These are phyloP conservation scores for Drosophila serrata DNA, from an alignment of 1,140 invertebrate genomes.

Conservation along the genomic window DNA sequence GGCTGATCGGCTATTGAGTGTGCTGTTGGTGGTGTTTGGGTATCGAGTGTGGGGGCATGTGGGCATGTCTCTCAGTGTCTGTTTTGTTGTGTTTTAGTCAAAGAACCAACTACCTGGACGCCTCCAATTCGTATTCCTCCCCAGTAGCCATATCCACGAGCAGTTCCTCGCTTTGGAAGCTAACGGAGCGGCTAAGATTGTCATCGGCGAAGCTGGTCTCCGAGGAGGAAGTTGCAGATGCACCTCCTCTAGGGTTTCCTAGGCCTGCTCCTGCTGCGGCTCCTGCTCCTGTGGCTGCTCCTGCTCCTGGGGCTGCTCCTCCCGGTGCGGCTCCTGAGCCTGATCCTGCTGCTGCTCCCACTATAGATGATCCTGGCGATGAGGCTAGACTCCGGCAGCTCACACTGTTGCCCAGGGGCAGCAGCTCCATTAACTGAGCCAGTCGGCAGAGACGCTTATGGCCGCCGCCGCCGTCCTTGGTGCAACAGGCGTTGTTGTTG, in stretches of 20 bases:
- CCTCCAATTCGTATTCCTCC: slow-evolving; percentile 39
- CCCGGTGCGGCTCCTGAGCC: background rate
- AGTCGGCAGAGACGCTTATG: slow-evolving; percentile 6
- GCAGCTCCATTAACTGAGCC: slow-evolving; percentile 21
- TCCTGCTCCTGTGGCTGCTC: background rate
- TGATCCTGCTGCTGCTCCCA: background rate
- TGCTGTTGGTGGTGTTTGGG: background rate
- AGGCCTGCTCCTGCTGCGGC: background rate
- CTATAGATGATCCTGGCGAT: slow-evolving; percentile 1
- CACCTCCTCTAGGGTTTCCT: background rate
- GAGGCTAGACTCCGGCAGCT: background rate
- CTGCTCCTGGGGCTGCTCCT: background rate
- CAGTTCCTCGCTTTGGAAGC: slow-evolving; percentile 67
- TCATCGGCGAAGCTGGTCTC: slow-evolving; percentile 26
- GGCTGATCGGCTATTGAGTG: slow-evolving; percentile 1
- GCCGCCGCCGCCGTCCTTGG: slow-evolving; percentile 1
- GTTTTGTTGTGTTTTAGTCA: slow-evolving; percentile 4
- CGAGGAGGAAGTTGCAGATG: background rate
- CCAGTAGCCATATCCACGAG: slow-evolving; percentile 55
- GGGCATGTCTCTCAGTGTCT: background rate
- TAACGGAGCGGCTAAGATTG: slow-evolving; percentile 39
- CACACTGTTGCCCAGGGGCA: background rate
- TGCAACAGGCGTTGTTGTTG: background rate
- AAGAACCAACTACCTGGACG: slow-evolving; percentile 57
- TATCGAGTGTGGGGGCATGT: background rate